phyloP scores from a whole-genome alignment of 2,113 vertebrate species.

The Dasyprocta punctata region DNA sequence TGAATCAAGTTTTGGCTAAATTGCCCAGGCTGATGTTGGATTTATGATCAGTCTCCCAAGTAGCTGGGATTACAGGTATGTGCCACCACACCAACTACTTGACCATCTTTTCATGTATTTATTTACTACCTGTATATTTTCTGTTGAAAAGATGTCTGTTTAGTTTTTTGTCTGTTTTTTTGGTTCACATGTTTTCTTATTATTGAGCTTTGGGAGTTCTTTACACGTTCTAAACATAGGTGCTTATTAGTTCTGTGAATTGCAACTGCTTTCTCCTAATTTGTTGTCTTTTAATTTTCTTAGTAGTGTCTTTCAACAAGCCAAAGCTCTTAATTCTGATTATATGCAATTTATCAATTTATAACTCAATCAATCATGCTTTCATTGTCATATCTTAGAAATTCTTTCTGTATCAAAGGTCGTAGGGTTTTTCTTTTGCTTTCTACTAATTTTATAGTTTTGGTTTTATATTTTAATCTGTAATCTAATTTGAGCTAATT shows the following conservation, averaged over 20 bases:
- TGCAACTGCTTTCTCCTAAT: background rate
- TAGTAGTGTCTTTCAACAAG: background rate
- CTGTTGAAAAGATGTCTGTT: background rate
- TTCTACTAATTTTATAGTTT: background rate
- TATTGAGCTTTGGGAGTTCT: background rate
- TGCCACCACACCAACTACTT: background rate
- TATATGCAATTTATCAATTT: background rate
- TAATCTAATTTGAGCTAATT: background rate
- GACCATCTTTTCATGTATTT: background rate
- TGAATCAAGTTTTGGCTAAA: background rate
- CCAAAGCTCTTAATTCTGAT: background rate
- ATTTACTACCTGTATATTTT: background rate
- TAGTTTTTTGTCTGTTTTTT: background rate
- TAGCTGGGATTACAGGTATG: background rate
- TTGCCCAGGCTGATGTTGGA: background rate
- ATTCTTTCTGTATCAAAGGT: background rate
- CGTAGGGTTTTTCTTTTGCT: background rate
- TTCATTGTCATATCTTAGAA: background rate
- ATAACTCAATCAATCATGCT: background rate
- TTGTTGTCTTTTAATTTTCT: background rate
- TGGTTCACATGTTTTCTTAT: background rate
- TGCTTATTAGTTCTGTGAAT: background rate
- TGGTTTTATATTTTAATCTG: background rate
- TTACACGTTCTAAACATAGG: background rate
- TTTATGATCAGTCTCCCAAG: background rate